phyloP scores from a whole-genome alignment of 1,140 invertebrate species.

The Aphidius gifuensis region DNA sequence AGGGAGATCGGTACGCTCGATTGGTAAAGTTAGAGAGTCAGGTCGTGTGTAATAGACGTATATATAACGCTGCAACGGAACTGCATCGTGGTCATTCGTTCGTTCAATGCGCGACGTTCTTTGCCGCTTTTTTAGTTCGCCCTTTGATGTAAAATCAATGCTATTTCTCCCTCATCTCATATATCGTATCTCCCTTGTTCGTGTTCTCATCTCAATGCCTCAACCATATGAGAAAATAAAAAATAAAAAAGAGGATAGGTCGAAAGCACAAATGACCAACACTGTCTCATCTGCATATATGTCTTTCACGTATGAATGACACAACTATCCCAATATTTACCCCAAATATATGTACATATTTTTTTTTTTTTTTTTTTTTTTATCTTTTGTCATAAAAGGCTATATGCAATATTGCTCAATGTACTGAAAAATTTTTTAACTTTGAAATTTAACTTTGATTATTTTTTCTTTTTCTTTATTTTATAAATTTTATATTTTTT shows the following conservation, averaged over 20 bases:
- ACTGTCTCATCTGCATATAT: slow-evolving; percentile 31
- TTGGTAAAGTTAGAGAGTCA: slow-evolving; percentile 28
- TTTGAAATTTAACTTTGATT: slow-evolving; percentile 1
- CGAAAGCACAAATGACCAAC: slow-evolving; percentile 38
- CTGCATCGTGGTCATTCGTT: slow-evolving; percentile 51
- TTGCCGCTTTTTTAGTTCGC: slow-evolving; percentile 52
- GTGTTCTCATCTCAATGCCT: slow-evolving; percentile 21
- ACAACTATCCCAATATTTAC: slow-evolving; percentile 10
- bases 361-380: no score
- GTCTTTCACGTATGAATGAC: slow-evolving; percentile 30
- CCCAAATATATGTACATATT: not conserved
- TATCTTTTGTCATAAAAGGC: no score
- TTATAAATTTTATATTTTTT: not conserved
- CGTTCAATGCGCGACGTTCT: slow-evolving; percentile 49
- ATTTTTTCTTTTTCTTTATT: slow-evolving; percentile 6
- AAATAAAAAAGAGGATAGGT: slow-evolving; percentile 37
- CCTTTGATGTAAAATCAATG: slow-evolving; percentile 57
- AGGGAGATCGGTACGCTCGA: slow-evolving; percentile 12
- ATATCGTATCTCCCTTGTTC: slow-evolving; percentile 21
- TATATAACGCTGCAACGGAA: slow-evolving; percentile 43
- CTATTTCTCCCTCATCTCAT: slow-evolving; percentile 42
- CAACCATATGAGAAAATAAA: not conserved
- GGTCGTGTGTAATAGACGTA: slow-evolving; percentile 31
- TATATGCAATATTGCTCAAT: no score
- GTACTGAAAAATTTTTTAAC: not conserved